phyloP scores from a whole-genome alignment of 2,888 invertebrate genomes.

The Apodemia mormo region DNA sequence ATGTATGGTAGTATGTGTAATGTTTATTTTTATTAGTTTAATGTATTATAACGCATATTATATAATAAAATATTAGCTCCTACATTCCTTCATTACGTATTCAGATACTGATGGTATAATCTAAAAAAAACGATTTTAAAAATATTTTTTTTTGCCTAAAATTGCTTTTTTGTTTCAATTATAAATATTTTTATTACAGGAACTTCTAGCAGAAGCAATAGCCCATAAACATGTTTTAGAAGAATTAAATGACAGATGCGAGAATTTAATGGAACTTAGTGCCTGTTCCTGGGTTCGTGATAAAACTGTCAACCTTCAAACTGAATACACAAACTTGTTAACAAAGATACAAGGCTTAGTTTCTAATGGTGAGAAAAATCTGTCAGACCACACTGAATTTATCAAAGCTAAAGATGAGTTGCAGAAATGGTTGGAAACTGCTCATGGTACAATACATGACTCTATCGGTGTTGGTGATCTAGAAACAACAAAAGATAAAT shows the following conservation, averaged over 20 bases:
- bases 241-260: slow-evolving; percentile 93
- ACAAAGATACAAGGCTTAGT: slow-evolving; percentile 91
- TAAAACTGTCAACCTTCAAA: slow-evolving; percentile 91
- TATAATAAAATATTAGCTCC: no score
- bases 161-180: no score
- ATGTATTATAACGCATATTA: no score
- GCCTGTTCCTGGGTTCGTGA: slow-evolving; percentile 93
- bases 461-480: slow-evolving; percentile 92
- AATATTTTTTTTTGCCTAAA: no score
- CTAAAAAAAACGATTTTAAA: no score
- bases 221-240: slow-evolving; percentile 90
- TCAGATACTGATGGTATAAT: no score
- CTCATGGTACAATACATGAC: slow-evolving; percentile 90
- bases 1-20: no score
- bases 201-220: slow-evolving; percentile 88
- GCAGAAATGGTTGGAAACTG: slow-evolving; percentile 91
- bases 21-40: no score
- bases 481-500: slow-evolving; percentile 88
- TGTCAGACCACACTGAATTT: slow-evolving; percentile 95
- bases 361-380: slow-evolving; percentile 93
- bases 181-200: slow-evolving; percentile 56
- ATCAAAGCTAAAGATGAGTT: slow-evolving; percentile 92
- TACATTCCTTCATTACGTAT: no score
- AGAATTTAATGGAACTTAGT: slow-evolving; percentile 92
- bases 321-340: slow-evolving; percentile 89